Evolutionary conservation across 2,113 vertebrate genomes (phyloP).

Genomic region (Phycodurus eques): DNA sequence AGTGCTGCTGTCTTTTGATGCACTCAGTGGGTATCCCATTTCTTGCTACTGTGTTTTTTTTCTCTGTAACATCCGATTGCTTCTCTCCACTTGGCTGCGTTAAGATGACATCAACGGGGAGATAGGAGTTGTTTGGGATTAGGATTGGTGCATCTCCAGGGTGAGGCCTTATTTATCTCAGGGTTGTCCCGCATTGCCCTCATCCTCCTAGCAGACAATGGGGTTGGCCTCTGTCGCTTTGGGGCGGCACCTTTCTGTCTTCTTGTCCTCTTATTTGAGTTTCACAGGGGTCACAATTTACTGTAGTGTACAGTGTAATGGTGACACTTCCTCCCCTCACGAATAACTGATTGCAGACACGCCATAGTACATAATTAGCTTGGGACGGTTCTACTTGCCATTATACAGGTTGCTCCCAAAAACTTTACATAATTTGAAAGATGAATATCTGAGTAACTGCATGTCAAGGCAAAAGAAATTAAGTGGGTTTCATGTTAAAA

Average conservation of each 20-base stretch:
- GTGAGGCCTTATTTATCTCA: slow-evolving; percentile 51
- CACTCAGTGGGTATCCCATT: slow-evolving; percentile 42
- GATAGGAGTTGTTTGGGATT: slow-evolving; percentile 56
- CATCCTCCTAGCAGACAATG: slow-evolving; percentile 54
- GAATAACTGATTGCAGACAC: background rate
- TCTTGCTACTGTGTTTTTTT: slow-evolving; percentile 36
- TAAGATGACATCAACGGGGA: slow-evolving; percentile 62
- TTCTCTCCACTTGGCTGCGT: slow-evolving; percentile 35
- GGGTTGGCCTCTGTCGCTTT: slow-evolving; percentile 43
- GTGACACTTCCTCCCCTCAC: background rate
- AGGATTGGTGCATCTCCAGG: slow-evolving; percentile 42
- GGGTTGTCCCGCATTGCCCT: slow-evolving; percentile 54
- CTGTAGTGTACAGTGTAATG: slow-evolving; percentile 18
- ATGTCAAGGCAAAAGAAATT: too few relatives aligned
- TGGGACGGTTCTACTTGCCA: too few relatives aligned
- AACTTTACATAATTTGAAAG: background rate
- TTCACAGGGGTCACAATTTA: slow-evolving; percentile 2
- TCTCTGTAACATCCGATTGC: slow-evolving; percentile 31
- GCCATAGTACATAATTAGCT: background rate
- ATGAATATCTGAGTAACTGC: too few relatives aligned
- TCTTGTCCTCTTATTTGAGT: slow-evolving; percentile 56
- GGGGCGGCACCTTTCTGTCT: slow-evolving; percentile 28
- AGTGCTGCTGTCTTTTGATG: slow-evolving; percentile 29
- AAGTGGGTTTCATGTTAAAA: too few relatives aligned
- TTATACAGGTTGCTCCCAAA: background rate